Evolutionary conservation across 2,113 vertebrate genomes (phyloP), one percentile per base, ranked within the genome.

Genomic region (rabbit (Oryctolagus cuniculus)): DNA sequence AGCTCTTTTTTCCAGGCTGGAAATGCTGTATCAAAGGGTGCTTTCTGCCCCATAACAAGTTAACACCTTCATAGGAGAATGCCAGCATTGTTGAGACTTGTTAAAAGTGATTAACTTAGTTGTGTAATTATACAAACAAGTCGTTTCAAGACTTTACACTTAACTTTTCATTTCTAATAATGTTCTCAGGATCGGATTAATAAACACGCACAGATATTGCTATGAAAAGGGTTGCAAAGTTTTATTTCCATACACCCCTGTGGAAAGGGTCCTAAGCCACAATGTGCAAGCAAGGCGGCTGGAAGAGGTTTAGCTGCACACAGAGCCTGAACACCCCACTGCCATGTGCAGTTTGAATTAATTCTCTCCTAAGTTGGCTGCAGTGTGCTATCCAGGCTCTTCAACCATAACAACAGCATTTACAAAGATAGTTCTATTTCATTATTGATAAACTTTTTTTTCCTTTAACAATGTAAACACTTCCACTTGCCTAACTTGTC

Each of bases 11-110:
- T 95, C 96, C 96, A 98, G 95, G 80, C 89, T 90, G 96, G 95
- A 98, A 97, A 97, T 38, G 44, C 49, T 34, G 74, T 97, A 96
- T 97, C 97, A 98, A 98, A 98, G 97, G 86, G 87, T 94, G 94
- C 97, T 98, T 98, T 98, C 94, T 97, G 97, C 84, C 83, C 87
- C 69, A 13, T 97, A 98, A 98, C 93, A 98, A 97, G 93, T 96
- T 97, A 98, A 98, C 97, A 98, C 97, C 96, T 98, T 92, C 34
- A 81, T 0, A 95, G 64, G 75, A 98, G 96, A 98, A 98, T 91
- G 89, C 86, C 96, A 95, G 69, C 96, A 98, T 94, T 98, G 98
- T 97, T 92, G 87, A 97, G 85, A 92, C 94, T 97, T 97, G 95
- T 91, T 93, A 94, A 51, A 96, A 96, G 96, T 98, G 94, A 97